Conservation (phyloP, 2,113 vertebrate genomes). For the Climacteris rufus region DNA sequence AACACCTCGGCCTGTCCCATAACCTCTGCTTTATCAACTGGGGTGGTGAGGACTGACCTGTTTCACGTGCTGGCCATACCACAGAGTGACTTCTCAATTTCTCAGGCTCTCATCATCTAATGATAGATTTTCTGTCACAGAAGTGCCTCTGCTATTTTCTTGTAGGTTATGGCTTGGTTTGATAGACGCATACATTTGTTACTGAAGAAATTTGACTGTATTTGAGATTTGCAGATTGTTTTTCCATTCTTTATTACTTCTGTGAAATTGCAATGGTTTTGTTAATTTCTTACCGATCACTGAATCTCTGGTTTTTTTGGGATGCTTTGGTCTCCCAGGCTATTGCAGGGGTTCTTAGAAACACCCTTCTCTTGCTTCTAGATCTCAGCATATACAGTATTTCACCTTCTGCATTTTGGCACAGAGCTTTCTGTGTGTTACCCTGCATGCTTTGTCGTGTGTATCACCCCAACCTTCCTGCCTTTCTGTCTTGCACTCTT, state of each 20-base stretch:
- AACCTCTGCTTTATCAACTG: background rate
- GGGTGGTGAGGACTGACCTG: background rate
- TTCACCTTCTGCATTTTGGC: background rate
- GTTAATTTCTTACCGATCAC: background rate
- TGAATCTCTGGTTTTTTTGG: background rate
- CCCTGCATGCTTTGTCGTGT: background rate
- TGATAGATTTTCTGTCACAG: background rate
- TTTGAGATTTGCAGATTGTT: background rate
- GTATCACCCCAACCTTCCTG: background rate
- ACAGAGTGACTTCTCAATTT: background rate
- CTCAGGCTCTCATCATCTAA: background rate
- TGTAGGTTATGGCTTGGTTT: background rate
- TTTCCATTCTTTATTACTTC: background rate
- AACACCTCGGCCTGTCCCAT: accelerated
- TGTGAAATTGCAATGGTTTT: background rate
- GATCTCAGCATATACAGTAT: background rate
- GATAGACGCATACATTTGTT: background rate
- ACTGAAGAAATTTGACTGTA: background rate
- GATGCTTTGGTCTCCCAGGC: background rate
- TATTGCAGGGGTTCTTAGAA: background rate
- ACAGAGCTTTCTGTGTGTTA: background rate
- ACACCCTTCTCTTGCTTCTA: background rate
- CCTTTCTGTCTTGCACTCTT: background rate
- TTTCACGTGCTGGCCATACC: accelerated
- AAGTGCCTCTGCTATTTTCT: background rate